phyloP scores from a whole-genome alignment of 2,888 invertebrate genomes.

The Pachymerium ferrugineum region DNA sequence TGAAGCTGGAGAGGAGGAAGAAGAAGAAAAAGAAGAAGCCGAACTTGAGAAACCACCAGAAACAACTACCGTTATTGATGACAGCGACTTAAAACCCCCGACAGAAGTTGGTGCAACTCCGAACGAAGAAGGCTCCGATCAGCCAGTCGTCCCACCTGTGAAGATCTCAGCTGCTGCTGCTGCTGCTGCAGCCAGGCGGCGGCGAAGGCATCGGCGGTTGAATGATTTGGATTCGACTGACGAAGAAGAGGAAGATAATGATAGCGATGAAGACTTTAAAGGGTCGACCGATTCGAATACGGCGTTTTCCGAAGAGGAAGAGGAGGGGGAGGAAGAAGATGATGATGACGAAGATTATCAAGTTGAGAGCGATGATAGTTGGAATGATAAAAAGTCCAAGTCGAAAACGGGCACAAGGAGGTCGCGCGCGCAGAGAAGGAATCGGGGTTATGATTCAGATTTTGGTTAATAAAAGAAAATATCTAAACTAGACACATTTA shows the following conservation, averaged over 20 bases:
- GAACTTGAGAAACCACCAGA: slow-evolving; percentile 36
- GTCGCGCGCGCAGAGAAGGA: slow-evolving; percentile 35
- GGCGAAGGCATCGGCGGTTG: slow-evolving; percentile 64
- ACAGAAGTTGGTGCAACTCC: slow-evolving; percentile 38
- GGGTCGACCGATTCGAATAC: slow-evolving; percentile 54
- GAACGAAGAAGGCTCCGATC: background rate
- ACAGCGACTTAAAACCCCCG: background rate
- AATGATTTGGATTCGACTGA: slow-evolving; percentile 73
- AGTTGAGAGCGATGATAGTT: slow-evolving; percentile 53
- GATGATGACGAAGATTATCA: slow-evolving; percentile 41
- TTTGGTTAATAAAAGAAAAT: slow-evolving; percentile 51
- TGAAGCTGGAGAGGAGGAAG: slow-evolving; percentile 60
- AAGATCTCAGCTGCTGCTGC: too few relatives aligned
- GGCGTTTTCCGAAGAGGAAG: slow-evolving; percentile 52
- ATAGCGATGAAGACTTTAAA: slow-evolving; percentile 80
- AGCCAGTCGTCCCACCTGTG: too few relatives aligned
- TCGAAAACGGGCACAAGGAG: slow-evolving; percentile 34
- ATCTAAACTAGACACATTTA: background rate
- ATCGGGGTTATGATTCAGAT: slow-evolving; percentile 48
- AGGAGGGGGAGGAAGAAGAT: slow-evolving; percentile 52
- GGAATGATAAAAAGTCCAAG: slow-evolving; percentile 39
- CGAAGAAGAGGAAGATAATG: slow-evolving; percentile 68
- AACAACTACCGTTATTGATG: slow-evolving; percentile 34
- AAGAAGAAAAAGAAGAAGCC: slow-evolving; percentile 43
- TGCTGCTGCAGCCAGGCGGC: slow-evolving; percentile 44